Percentiles rank a stretch among this genome's conserved stretches.
phyloP scores from a whole-genome alignment of 2,113 vertebrate species.

The Syngnathus scovelli region DNA sequence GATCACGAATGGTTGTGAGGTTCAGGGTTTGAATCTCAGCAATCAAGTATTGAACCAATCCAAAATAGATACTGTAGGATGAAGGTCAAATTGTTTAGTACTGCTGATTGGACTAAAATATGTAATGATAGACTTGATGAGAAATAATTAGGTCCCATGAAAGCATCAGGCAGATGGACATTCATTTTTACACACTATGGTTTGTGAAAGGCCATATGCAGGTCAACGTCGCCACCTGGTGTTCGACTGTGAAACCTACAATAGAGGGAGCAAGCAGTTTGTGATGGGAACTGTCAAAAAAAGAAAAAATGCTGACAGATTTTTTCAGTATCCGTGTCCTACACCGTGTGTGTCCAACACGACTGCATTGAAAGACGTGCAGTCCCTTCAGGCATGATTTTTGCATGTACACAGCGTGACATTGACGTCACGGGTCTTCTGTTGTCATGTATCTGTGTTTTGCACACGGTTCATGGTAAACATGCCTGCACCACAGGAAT shows the following conservation, averaged over 20 bases:
- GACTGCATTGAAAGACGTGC: too few species aligned
- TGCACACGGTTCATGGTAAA: constrained; percentile 52
- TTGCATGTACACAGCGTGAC: too few species aligned
- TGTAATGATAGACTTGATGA: background rate
- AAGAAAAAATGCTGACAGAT: too few species aligned
- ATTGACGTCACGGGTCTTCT: constrained; percentile 36
- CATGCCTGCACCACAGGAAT: constrained; percentile 21
- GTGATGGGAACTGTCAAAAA: too few species aligned
- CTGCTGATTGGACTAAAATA: background rate
- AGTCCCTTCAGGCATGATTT: background rate
- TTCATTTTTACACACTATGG: background rate
- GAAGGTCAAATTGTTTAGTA: background rate
- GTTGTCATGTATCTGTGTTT: constrained; percentile 44
- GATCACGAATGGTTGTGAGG: background rate
- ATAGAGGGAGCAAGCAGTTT: too few species aligned
- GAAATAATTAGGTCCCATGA: background rate
- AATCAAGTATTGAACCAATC: too few species aligned
- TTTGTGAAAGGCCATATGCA: background rate
- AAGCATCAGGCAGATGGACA: background rate
- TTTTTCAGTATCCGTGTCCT: background rate
- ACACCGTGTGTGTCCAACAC: background rate
- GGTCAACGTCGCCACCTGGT: constrained; percentile 43
- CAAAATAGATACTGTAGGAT: too few species aligned
- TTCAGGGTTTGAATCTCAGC: background rate
- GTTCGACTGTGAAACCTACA: constrained; percentile 19